Evolutionary conservation across 2,113 vertebrate genomes (phyloP).

Genomic region (Heterotis niloticus): DNA sequence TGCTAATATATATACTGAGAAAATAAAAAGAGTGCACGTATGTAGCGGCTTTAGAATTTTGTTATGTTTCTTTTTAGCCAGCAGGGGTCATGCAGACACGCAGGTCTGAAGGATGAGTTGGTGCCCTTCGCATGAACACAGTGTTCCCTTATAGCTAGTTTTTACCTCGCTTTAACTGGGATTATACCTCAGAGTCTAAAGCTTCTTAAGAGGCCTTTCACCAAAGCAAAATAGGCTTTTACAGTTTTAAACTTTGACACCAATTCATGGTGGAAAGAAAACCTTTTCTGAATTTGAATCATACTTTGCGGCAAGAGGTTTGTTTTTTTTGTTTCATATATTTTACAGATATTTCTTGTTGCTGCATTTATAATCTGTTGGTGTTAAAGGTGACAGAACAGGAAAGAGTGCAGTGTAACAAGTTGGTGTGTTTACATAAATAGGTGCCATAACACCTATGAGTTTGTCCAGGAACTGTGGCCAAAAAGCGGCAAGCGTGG

Average conservation of each 20-base stretch:
- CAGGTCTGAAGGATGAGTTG: constrained; percentile 7
- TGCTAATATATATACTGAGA: not conserved
- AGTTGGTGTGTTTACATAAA: not conserved
- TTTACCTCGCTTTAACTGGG: not conserved
- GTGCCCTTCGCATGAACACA: not conserved
- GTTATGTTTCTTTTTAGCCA: constrained; percentile 32
- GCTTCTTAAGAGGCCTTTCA: not conserved
- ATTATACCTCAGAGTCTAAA: constrained; percentile 1
- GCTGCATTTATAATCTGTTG: not conserved
- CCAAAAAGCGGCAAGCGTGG: constrained; percentile 12
- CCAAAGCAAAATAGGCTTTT: not conserved
- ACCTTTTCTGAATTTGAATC: not conserved
- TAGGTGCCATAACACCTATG: not conserved
- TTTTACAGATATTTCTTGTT: not conserved
- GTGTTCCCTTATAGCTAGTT: not conserved
- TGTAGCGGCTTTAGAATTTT: not conserved
- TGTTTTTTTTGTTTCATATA: not conserved
- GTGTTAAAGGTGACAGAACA: not conserved
- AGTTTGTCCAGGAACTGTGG: not conserved
- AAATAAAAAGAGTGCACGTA: not conserved
- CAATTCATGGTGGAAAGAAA: not conserved
- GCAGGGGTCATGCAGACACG: constrained; percentile 54
- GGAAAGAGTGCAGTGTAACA: not conserved
- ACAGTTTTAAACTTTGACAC: not conserved
- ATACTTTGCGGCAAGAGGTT: no score